A percentile compares a stretch with the other conserved stretches of the same genome.
Conservation (phyloP, 2,113 vertebrate genomes). For the Pseudorasbora parva region DNA sequence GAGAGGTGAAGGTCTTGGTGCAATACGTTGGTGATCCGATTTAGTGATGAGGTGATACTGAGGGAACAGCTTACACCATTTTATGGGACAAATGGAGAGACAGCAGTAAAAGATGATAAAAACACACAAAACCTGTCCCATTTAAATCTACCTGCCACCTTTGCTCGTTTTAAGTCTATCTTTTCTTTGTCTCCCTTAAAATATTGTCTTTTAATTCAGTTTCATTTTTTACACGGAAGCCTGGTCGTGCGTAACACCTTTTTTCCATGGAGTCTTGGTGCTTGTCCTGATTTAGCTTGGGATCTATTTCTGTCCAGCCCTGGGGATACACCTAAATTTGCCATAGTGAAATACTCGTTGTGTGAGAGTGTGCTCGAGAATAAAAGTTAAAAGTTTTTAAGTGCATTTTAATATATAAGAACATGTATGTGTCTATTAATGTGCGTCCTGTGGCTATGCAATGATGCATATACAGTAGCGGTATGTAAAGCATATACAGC, state of each 20-base stretch:
- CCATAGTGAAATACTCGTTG: slow-evolving; percentile 43
- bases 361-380: slow-evolving; percentile 11
- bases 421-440: neutral
- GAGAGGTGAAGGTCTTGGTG: slow-evolving; percentile 12
- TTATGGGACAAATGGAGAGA: slow-evolving; percentile 10
- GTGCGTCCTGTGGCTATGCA: slow-evolving; percentile 23
- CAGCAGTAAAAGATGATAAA: neutral
- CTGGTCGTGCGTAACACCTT: slow-evolving; percentile 38
- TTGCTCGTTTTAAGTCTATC: neutral
- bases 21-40: slow-evolving; percentile 12
- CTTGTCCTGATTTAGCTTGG: slow-evolving; percentile 76
- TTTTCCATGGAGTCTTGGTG: slow-evolving; percentile 45
- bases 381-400: neutral
- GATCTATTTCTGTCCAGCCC: slow-evolving; percentile 75
- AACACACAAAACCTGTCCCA: neutral
- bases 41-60: neutral
- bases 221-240: slow-evolving; percentile 16
- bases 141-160: neutral
- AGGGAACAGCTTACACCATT: neutral
- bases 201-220: neutral
- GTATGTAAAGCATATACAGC: slow-evolving; percentile 21
- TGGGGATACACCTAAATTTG: slow-evolving; percentile 75
- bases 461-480: slow-evolving; percentile 37
- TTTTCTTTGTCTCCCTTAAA: neutral
- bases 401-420: slow-evolving; percentile 6